Conservation (phyloP, 2,797 vertebrate species). For the Babyrousa celebensis region DNA sequence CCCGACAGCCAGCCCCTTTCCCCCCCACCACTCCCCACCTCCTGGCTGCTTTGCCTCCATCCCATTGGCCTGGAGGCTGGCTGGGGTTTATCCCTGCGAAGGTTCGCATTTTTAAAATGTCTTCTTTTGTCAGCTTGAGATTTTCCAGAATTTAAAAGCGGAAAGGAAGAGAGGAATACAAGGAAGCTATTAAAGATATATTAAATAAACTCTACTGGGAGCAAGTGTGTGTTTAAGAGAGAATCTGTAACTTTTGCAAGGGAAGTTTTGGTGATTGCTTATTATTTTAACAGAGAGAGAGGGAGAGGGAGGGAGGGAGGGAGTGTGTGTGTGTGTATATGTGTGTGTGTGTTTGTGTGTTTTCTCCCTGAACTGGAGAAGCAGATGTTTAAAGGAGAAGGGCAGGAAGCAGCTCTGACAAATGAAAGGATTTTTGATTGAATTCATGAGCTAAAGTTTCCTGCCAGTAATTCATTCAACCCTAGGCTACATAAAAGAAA, state of each 20-base stretch:
- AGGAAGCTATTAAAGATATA: constrained; percentile 91
- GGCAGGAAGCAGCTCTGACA: constrained; percentile 92
- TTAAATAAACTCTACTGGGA: constrained; percentile 90
- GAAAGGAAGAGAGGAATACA: constrained; percentile 87
- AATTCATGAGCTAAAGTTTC: constrained; percentile 92
- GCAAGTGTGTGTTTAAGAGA: constrained; percentile 80
- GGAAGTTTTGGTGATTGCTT: constrained; percentile 86
- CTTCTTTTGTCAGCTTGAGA: constrained; percentile 90
- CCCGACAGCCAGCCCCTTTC: constrained; percentile 68
- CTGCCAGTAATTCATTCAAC: constrained; percentile 93
- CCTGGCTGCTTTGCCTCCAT: not conserved
- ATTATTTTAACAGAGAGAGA: constrained; percentile 90
- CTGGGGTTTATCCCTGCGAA: constrained; percentile 54
- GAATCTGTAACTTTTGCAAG: constrained; percentile 78
- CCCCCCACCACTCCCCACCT: constrained; percentile 32
- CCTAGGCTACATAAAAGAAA: constrained; percentile 89
- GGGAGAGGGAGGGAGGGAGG: not conserved
- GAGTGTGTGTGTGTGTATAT: not conserved
- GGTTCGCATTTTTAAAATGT: constrained; percentile 82
- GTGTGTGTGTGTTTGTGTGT: not conserved
- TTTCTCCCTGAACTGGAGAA: constrained; percentile 88
- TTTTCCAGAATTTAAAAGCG: constrained; percentile 90
- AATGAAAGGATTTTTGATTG: constrained; percentile 92
- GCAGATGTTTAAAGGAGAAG: constrained; percentile 91
- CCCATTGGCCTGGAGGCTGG: constrained; percentile 60